Evolutionary conservation across 2,113 vertebrate species (phyloP), one percentile per base, ranked within the genome.

Genomic region (Oryzias curvinotus): DNA sequence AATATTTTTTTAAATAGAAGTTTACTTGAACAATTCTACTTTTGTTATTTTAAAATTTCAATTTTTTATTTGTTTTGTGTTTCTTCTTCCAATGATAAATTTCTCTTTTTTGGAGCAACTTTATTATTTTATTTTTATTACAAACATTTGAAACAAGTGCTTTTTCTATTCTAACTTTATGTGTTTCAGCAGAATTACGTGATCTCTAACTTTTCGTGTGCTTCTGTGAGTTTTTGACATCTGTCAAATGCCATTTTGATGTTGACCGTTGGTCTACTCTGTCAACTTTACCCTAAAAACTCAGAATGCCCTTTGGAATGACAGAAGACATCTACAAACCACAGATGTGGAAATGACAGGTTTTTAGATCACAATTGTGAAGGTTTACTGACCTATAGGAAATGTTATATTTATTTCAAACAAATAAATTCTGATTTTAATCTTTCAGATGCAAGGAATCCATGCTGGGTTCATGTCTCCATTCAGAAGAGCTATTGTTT

Each of bases 251-350:
- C 52, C 48, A 5, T 14, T 21, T 3, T 17, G 23, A 41, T 42
- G 26, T 25, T 52, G 21, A 16, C 41, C 5, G 26, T 65, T 64
- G 17, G 15, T 54, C 14, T 61, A 48, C 19, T 42, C 42, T 18
- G 42, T 68, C 14, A 85, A 68, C 73, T 73, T 71, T 82, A 57
- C 19, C 61, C 79, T 73, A 47, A 45, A 65, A 41, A 75, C 36
- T 44, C 18, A 1, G 14, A 6, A 5, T 18, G 18, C 6, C 28
- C 44, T 44, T 0, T 18, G 21, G 1, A 44, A 13, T 47, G 12
- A 41, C 15, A 57, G 64, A 52, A 21, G 17, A 55, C 7, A 12
- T 36, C 36, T 36, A 12, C 36, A 10, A 36, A 36, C 36, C 10
- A 10, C 36, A 36, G 36, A 36, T 0, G 3, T 13, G 36, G 36